phyloP scores from a whole-genome alignment of 2,888 invertebrate genomes.

The Drosophila fungiperda region DNA sequence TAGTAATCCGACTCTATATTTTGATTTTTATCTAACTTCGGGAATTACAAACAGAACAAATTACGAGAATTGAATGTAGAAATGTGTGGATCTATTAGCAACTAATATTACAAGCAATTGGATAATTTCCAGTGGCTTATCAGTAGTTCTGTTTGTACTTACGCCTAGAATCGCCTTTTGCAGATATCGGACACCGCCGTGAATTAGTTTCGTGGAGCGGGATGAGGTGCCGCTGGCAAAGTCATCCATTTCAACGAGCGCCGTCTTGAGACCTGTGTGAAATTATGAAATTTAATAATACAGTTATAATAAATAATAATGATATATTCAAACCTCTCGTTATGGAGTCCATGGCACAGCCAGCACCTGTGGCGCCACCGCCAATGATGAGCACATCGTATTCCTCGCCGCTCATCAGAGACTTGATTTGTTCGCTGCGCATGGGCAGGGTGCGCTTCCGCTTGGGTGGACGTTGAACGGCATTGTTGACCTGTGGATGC shows the following conservation, averaged over 20 bases:
- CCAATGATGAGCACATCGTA: constrained; percentile 98
- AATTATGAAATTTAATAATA: background rate
- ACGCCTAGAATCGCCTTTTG: constrained; percentile 96
- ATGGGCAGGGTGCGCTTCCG: constrained; percentile 91
- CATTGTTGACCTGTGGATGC: constrained; percentile 79
- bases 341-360: constrained; percentile 97
- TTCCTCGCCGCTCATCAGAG: constrained; percentile 90
- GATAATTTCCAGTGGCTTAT: background rate
- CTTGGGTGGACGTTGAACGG: constrained; percentile 82
- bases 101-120: background rate
- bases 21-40: background rate
- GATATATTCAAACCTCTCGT: constrained; percentile 88
- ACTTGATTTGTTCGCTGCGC: constrained; percentile 91
- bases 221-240: constrained; percentile 98
- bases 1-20: background rate
- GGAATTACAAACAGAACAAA: background rate
- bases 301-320: background rate
- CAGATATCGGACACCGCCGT: constrained; percentile 98
- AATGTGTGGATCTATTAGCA: background rate
- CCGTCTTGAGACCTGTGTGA: constrained; percentile 91
- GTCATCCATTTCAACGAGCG: constrained; percentile 97
- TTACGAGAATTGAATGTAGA: background rate
- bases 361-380: constrained; percentile 98
- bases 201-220: constrained; percentile 98
- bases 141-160: constrained; percentile 52